Percentiles rank a stretch among this genome's conserved stretches.
These are phyloP conservation scores for Laspeyria flexula DNA, from an alignment of 2,888 invertebrate species.

Conservation along the genomic window DNA sequence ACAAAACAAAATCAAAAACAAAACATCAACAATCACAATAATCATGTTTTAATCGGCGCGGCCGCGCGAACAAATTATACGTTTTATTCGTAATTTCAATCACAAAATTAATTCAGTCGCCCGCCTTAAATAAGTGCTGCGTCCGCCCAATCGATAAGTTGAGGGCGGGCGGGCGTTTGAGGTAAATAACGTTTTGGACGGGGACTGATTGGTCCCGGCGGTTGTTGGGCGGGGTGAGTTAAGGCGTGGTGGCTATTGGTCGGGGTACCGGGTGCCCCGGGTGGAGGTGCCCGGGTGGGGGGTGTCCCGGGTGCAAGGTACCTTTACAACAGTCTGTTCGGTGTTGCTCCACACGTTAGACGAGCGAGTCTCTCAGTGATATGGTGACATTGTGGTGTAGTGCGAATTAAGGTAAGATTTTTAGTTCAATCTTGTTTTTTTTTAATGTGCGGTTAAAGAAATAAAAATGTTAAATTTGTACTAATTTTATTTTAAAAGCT, in stretches of 20 bases:
- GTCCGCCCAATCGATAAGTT: constrained; percentile 79
- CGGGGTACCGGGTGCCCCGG: constrained; percentile 24
- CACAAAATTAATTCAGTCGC: constrained; percentile 82
- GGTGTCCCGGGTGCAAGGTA: no score
- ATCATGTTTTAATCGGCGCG: constrained; percentile 71
- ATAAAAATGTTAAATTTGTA: neutral
- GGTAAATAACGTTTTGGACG: constrained; percentile 79
- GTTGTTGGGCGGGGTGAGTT: constrained; percentile 48
- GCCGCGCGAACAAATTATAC: constrained; percentile 69
- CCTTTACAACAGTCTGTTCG: no score
- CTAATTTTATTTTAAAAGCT: no score
- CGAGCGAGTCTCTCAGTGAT: no score
- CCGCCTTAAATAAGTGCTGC: constrained; percentile 82
- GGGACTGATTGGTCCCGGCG: constrained; percentile 56
- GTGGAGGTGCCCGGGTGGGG: no score
- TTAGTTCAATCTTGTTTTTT: neutral
- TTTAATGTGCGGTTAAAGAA: neutral
- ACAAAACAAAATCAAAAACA: constrained; percentile 44
- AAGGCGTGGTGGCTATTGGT: constrained; percentile 59
- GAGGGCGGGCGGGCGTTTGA: constrained; percentile 74
- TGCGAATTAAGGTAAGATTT: constrained; percentile 29
- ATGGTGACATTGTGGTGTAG: constrained; percentile 44
- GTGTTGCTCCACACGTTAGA: no score
- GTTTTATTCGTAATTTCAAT: constrained; percentile 80
- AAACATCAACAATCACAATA: constrained; percentile 51